phyloP scores from a whole-genome alignment of 2,888 invertebrate species.

The Platerodrilus igneus region DNA sequence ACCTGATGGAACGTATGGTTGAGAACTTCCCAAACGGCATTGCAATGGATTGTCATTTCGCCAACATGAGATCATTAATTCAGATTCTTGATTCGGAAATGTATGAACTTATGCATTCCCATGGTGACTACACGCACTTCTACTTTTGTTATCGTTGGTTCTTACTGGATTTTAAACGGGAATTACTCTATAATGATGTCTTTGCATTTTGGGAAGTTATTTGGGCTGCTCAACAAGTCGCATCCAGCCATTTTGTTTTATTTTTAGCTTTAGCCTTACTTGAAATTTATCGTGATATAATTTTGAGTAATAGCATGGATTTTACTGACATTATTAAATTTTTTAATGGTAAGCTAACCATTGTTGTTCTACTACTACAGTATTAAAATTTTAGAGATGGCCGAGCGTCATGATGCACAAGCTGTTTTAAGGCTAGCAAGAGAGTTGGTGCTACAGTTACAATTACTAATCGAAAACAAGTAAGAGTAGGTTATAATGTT shows the following conservation, averaged over 20 bases:
- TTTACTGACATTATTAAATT: constrained; percentile 98
- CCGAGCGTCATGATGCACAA: constrained; percentile 85
- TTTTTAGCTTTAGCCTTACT: constrained; percentile 89
- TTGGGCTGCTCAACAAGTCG: constrained; percentile 86
- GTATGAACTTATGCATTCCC: constrained; percentile 90
- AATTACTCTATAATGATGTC: constrained; percentile 89
- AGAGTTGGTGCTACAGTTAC: constrained; percentile 82
- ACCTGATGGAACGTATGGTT: constrained; percentile 84
- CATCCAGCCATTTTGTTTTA: constrained; percentile 85
- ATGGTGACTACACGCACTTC: constrained; percentile 95
- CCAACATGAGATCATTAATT: constrained; percentile 86
- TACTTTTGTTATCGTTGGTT: constrained; percentile 99
- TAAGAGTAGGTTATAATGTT: too few species aligned
- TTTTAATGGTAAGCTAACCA: constrained; percentile 74
- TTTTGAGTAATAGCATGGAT: constrained; percentile 93
- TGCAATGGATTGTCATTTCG: constrained; percentile 94
- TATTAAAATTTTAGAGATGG: constrained; percentile 76
- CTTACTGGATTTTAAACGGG: constrained; percentile 91
- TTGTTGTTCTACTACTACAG: neutral
- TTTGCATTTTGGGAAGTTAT: constrained; percentile 93
- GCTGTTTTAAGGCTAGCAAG: constrained; percentile 78
- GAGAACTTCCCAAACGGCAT: constrained; percentile 90
- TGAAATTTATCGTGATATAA: constrained; percentile 90
- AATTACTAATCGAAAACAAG: constrained; percentile 89
- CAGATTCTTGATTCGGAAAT: constrained; percentile 90